Percentiles rank a stretch among this genome's conserved stretches.
These are phyloP conservation scores for Microctenopoma steveboyesi DNA, from an alignment of 2,797 vertebrate genomes.

Conservation along the genomic window DNA sequence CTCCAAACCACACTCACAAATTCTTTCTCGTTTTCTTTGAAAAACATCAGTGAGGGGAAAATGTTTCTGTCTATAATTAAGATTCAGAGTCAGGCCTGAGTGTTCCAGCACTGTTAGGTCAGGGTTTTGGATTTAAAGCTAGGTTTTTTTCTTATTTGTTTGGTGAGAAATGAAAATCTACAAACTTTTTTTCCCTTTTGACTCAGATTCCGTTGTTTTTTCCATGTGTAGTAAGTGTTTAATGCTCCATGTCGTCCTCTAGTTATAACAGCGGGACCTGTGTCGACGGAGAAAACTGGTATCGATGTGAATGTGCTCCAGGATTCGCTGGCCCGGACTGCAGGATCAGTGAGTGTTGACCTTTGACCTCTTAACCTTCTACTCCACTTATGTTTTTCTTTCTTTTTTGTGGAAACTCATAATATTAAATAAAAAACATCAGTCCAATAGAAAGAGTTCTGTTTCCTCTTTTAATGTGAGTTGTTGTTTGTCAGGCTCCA, in stretches of 20 bases:
- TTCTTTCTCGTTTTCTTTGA: neutral
- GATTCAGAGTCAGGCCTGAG: neutral
- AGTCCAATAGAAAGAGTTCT: too few species aligned
- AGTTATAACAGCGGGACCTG: constrained; percentile 94
- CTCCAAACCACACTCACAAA: constrained; percentile 21
- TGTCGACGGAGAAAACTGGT: constrained; percentile 95
- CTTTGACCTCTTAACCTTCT: neutral
- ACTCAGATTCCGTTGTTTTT: neutral
- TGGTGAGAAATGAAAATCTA: neutral
- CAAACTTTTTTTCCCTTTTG: neutral
- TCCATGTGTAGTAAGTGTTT: neutral
- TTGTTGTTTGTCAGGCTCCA: too few species aligned
- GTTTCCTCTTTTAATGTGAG: too few species aligned
- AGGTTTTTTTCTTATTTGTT: neutral
- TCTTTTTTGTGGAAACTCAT: too few species aligned
- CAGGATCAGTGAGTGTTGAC: constrained; percentile 90
- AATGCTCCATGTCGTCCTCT: constrained; percentile 1
- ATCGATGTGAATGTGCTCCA: constrained; percentile 91
- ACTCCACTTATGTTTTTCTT: too few species aligned
- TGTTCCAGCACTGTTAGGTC: neutral
- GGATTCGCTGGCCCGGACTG: constrained; percentile 93
- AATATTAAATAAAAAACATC: too few species aligned
- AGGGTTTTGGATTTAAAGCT: neutral
- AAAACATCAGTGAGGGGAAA: neutral
- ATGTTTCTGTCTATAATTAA: neutral